Evolutionary conservation across 2,888 invertebrate species (phyloP).

Genomic region (Aphelenchoides bicaudatus): DNA sequence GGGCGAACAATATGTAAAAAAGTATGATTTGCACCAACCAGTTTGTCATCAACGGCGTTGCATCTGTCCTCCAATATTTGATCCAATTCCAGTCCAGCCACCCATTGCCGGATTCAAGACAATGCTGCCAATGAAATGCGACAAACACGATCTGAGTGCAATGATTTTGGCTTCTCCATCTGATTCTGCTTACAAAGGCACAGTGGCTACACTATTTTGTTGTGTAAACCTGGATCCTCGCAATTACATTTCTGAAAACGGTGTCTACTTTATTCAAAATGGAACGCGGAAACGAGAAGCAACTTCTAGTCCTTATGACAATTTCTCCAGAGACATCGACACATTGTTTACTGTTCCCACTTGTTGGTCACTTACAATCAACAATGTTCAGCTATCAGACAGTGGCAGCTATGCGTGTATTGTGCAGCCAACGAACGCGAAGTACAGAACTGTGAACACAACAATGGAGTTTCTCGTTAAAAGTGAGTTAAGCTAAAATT

Average conservation of each 20-base stretch:
- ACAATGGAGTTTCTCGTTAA: slow-evolving; percentile 54
- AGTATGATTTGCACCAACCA: slow-evolving; percentile 43
- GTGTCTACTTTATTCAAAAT: slow-evolving; percentile 57
- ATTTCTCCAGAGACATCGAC: slow-evolving; percentile 40
- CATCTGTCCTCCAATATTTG: slow-evolving; percentile 57
- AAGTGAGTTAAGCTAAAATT: slow-evolving; percentile 34
- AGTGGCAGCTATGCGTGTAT: slow-evolving; percentile 51
- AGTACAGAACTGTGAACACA: slow-evolving; percentile 37
- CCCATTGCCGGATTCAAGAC: slow-evolving; percentile 42
- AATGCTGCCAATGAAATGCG: slow-evolving; percentile 53
- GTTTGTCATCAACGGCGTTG: slow-evolving; percentile 48
- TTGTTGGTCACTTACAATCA: slow-evolving; percentile 52
- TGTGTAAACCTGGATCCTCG: slow-evolving; percentile 58
- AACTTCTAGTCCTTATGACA: slow-evolving; percentile 48
- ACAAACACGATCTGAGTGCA: slow-evolving; percentile 31
- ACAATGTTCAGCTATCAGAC: slow-evolving; percentile 52
- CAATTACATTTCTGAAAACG: slow-evolving; percentile 40
- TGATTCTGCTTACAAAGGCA: slow-evolving; percentile 49
- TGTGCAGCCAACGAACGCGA: slow-evolving; percentile 33
- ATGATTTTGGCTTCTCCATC: slow-evolving; percentile 38
- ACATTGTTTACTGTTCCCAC: slow-evolving; percentile 37
- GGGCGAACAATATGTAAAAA: slow-evolving; percentile 41
- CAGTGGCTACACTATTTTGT: slow-evolving; percentile 50
- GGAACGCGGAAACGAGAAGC: slow-evolving; percentile 51
- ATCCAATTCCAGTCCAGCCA: slow-evolving; percentile 33